Base-by-base conservation (phyloP, 2,888 invertebrate genomes). In the Sinohyriopsis cumingii region DNA sequence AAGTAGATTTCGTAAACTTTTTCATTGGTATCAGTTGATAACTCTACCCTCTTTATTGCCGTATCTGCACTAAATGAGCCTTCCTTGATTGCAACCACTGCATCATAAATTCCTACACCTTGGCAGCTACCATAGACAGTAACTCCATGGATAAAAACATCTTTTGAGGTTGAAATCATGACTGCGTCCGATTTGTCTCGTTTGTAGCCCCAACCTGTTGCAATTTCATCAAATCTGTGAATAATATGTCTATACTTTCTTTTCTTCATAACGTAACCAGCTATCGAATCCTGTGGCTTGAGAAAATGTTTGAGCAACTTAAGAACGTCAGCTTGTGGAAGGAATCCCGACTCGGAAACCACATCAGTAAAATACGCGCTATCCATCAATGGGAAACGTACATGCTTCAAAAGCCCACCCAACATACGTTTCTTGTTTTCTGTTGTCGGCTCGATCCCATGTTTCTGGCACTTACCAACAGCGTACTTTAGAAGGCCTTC, bases 241-340 rank as follows among this genome's bases (percentile, higher is more conserved):
- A 71, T 67, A 20, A 64, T 65, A n/a, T 63, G 61, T 15, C 55
- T 59, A n/a, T 55, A 60, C 24, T 60, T 69, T 61, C 77, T 66
- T 54, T 63, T 67, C n/a, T 62, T 69, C 7, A 67, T 65, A 55
- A 56, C 69, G 53, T 73, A 77, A 53, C 60, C 67, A 9, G 45
- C 59, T 22, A 33, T 54, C 18, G 53, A 25, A 28, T 56, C 60
- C 55, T 71, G 22, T 3, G 65, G 57, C n/a, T 71, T 67, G 63
- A 69, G 18, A 65, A 65, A 73, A 67, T 73, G 74, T 64, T 73
- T 70, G 63, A 63, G 28, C 28, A 81, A 33, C 55, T 65, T 69
- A 95, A 72, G 61, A 28, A 65, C 63, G 57, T 82, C 78, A 1
- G 68, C 63, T 1, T 59, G 33, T 24, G 69, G 71, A 2, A 82